Conservation (phyloP, 2,797 vertebrate genomes). For the Acrossocheilus wenchowensis region DNA sequence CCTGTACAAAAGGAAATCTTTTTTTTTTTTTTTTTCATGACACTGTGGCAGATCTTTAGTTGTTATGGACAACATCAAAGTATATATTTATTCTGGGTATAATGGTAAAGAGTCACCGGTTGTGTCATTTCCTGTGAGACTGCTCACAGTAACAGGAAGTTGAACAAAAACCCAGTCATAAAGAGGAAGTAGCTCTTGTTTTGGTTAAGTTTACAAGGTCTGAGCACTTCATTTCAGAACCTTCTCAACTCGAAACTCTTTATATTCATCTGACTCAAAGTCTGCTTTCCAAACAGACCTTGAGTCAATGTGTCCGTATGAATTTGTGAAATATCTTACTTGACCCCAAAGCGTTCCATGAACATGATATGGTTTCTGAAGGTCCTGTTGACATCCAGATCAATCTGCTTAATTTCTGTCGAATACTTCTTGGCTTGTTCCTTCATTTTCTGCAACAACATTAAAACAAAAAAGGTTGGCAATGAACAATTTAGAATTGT, state of each 20-base stretch:
- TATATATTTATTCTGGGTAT: conserved; percentile 50
- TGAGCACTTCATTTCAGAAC: conserved; percentile 38
- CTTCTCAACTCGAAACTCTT: neutral
- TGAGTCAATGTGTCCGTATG: neutral
- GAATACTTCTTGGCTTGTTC: conserved; percentile 85
- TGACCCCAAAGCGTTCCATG: conserved; percentile 91
- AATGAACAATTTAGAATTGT: neutral
- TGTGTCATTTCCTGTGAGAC: conserved; percentile 75
- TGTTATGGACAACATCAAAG: conserved; percentile 45
- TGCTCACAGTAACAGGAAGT: conserved; percentile 76
- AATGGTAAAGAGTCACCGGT: conserved; percentile 34
- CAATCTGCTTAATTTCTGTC: conserved; percentile 93
- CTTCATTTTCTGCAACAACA: conserved; percentile 87
- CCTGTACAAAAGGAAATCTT: conserved; percentile 12
- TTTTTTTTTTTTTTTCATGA: neutral
- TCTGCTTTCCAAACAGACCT: neutral
- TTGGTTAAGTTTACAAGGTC: conserved; percentile 59
- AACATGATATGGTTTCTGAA: conserved; percentile 97
- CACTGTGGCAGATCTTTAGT: conserved; percentile 23
- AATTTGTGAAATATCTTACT: conserved; percentile 76
- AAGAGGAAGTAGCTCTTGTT: conserved; percentile 74
- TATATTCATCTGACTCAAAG: too few species aligned
- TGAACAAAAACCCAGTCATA: conserved; percentile 70
- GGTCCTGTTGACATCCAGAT: conserved; percentile 91
- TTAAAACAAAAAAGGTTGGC: neutral